A percentile compares a stretch with the other conserved stretches of the same genome.
These are phyloP conservation scores for Bombus soroeensis DNA, from an alignment of 1,140 invertebrate genomes.

Conservation along the genomic window DNA sequence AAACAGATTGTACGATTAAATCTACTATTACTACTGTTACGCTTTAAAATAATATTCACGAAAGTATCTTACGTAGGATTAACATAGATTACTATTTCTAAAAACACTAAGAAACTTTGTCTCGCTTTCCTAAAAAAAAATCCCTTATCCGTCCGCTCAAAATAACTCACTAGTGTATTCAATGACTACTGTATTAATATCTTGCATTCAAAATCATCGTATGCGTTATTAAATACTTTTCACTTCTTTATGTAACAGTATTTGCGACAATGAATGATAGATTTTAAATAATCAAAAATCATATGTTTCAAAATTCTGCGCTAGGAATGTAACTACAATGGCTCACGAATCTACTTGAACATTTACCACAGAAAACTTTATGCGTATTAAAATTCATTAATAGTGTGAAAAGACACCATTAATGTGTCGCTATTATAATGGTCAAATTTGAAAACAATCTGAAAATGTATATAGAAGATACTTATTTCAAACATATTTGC, in stretches of 20 bases:
- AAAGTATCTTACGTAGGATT: slow-evolving; percentile 53
- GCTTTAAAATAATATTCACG: slow-evolving; percentile 50
- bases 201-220: neutral
- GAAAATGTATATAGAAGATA: no score
- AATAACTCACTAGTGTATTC: slow-evolving; percentile 2
- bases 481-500: no score
- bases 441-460: no score
- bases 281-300: neutral
- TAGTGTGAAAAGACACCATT: no score
- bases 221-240: neutral
- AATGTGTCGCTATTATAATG: no score
- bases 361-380: neutral
- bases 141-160: slow-evolving; percentile 62
- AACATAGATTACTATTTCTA: slow-evolving; percentile 47
- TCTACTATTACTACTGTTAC: slow-evolving; percentile 35
- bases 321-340: neutral
- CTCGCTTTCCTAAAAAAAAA: slow-evolving; percentile 56
- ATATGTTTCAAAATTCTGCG: neutral
- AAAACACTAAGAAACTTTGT: slow-evolving; percentile 44
- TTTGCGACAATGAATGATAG: neutral
- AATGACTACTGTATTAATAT: neutral
- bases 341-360: neutral
- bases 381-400: no score
- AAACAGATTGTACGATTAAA: slow-evolving; percentile 19
- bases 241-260: neutral